Conservation (phyloP, 1,140 invertebrate genomes). For the Trachymyrmex septentrionalis region DNA sequence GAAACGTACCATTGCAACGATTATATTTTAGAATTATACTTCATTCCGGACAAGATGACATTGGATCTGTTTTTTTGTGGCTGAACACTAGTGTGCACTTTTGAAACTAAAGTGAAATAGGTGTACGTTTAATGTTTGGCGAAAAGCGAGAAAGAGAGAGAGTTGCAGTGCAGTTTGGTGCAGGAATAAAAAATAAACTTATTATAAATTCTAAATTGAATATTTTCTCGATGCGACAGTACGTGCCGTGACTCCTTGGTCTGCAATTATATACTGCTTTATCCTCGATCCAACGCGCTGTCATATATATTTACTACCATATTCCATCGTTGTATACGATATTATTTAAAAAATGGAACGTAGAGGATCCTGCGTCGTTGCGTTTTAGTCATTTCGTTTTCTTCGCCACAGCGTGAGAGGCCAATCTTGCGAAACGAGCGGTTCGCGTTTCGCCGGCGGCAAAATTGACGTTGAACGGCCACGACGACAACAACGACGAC, state of each 20-base stretch:
- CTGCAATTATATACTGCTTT: background rate
- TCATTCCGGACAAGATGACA: background rate
- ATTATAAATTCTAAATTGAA: background rate
- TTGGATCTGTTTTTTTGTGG: too few relatives aligned
- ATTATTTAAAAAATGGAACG: background rate
- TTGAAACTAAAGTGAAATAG: too few relatives aligned
- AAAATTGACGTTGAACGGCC: constrained; percentile 51
- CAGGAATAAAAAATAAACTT: too few relatives aligned
- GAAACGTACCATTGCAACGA: background rate
- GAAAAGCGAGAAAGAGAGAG: too few relatives aligned
- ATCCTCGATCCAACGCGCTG: background rate
- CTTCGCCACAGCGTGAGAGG: background rate
- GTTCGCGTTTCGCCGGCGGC: constrained; percentile 76
- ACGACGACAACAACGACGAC: constrained; percentile 46
- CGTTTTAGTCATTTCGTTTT: background rate
- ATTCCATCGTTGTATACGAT: background rate
- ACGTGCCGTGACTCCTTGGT: background rate
- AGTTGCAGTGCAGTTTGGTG: too few relatives aligned
- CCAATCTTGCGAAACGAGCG: constrained; percentile 60
- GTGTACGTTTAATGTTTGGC: too few relatives aligned
- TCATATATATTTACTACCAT: background rate
- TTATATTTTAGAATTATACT: constrained; percentile 46
- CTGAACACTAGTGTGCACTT: too few relatives aligned
- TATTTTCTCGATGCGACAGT: background rate
- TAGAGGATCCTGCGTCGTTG: background rate